A percentile compares a stretch with the other conserved stretches of the same genome.
Conservation (phyloP, 2,113 vertebrate genomes). For the Eclectus roratus region DNA sequence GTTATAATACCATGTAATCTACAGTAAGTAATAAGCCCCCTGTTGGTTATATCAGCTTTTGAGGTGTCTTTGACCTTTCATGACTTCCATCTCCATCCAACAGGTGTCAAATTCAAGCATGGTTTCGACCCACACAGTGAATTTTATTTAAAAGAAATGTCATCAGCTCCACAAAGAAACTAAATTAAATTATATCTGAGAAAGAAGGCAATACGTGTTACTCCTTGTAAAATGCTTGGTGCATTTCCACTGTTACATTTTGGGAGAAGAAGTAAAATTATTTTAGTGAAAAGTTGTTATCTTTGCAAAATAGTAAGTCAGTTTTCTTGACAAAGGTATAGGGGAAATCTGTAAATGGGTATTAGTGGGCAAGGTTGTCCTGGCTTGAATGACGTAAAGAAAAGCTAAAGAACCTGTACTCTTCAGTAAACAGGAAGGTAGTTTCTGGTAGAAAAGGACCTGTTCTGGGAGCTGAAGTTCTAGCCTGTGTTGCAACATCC, state of each 20-base stretch:
- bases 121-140: not conserved
- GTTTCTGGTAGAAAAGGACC: not conserved
- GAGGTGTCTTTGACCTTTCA: conserved; percentile 1
- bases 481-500: not conserved
- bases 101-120: not conserved
- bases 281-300: not conserved
- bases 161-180: not conserved
- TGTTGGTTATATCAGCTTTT: not conserved
- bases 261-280: not conserved
- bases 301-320: not conserved
- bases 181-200: not conserved
- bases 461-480: not conserved
- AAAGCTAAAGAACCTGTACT: not conserved
- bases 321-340: not conserved
- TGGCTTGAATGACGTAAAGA: not conserved
- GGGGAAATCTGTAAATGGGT: not conserved
- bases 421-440: not conserved
- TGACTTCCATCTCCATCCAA: not conserved
- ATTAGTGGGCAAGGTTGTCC: not conserved
- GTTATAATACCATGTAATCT: not conserved
- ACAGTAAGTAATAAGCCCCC: not conserved
- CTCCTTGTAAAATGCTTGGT: not conserved
- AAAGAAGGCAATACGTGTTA: not conserved
- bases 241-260: not conserved
- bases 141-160: not conserved